Conservation (phyloP, 30 jellyfish, hydroid and myxozoan species). For the Aurelia sp. region DNA sequence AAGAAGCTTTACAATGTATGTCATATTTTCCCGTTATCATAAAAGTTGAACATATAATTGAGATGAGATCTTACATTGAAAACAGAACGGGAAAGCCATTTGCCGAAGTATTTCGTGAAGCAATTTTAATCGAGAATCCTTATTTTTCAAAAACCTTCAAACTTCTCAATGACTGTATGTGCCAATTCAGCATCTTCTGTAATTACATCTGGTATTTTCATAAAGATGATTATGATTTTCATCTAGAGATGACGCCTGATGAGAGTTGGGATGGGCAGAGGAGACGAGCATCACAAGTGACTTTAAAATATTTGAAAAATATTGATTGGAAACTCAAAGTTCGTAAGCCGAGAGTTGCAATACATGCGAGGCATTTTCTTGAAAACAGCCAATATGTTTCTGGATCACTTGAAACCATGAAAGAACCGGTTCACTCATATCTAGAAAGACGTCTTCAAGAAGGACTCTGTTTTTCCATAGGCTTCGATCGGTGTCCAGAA, state of each 20-base stretch:
- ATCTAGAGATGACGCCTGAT: slow-evolving; percentile 56
- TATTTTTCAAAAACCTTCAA: not conserved
- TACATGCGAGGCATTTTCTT: not conserved
- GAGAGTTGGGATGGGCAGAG: slow-evolving; percentile 31
- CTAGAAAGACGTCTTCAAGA: slow-evolving; percentile 10
- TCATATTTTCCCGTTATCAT: not conserved
- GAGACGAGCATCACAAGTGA: slow-evolving; percentile 15
- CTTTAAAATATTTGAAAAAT: not conserved
- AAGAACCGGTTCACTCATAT: not conserved
- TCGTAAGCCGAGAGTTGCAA: not conserved
- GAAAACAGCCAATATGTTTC: not conserved
- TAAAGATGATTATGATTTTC: not conserved
- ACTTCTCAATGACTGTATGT: not conserved
- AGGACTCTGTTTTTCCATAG: slow-evolving; percentile 34
- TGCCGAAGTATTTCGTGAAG: slow-evolving; percentile 27
- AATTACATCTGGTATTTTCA: slow-evolving; percentile 44
- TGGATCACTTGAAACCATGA: not conserved
- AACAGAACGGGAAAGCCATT: slow-evolving; percentile 20
- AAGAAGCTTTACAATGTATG: too few species aligned
- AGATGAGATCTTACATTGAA: slow-evolving; percentile 34
- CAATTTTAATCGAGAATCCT: not conserved
- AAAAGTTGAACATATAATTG: slow-evolving; percentile 26
- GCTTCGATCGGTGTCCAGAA: too few species aligned
- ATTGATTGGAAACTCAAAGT: not conserved
- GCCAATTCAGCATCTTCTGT: slow-evolving; percentile 8